These are phyloP conservation scores for Tenthredo scrophulariae DNA, from an alignment of 2,888 invertebrate genomes.

Conservation along the genomic window DNA sequence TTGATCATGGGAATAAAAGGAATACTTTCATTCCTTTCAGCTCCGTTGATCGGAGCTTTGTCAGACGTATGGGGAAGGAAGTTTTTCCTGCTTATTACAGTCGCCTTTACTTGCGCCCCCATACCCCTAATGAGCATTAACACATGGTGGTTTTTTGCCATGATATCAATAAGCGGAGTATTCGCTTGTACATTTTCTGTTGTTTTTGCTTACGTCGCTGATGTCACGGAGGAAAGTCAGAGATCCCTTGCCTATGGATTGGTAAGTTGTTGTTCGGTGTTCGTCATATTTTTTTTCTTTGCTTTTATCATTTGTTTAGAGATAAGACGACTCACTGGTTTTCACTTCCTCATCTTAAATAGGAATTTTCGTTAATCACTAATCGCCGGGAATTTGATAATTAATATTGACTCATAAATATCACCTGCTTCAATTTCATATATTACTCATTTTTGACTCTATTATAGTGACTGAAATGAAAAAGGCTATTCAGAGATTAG, in stretches of 20 bases:
- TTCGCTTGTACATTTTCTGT: slow-evolving; percentile 99
- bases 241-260: slow-evolving; percentile 97
- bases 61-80: slow-evolving; percentile 99
- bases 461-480: not conserved
- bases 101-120: slow-evolving; percentile 99
- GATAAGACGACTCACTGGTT: not conserved
- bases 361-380: not conserved
- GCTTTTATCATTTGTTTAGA: not conserved
- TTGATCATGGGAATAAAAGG: slow-evolving; percentile 99
- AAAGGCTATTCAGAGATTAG: not conserved
- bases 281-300: not conserved
- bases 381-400: not conserved
- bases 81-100: slow-evolving; percentile 97
- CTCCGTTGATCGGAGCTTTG: slow-evolving; percentile 97
- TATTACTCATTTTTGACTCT: not conserved
- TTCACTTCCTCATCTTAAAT: not conserved
- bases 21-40: slow-evolving; percentile 97
- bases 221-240: slow-evolving; percentile 98
- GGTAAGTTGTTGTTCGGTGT: slow-evolving; percentile 79
- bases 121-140: slow-evolving; percentile 99
- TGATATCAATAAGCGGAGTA: slow-evolving; percentile 99
- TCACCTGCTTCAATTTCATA: not conserved
- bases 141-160: slow-evolving; percentile 99
- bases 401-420: not conserved
- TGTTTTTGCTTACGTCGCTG: slow-evolving; percentile 99